Evolutionary conservation across 64 coral and sea anemone genomes (phyloP), one percentile per base, ranked within the genome.

Genomic region (Astreopora myriophthalma): DNA sequence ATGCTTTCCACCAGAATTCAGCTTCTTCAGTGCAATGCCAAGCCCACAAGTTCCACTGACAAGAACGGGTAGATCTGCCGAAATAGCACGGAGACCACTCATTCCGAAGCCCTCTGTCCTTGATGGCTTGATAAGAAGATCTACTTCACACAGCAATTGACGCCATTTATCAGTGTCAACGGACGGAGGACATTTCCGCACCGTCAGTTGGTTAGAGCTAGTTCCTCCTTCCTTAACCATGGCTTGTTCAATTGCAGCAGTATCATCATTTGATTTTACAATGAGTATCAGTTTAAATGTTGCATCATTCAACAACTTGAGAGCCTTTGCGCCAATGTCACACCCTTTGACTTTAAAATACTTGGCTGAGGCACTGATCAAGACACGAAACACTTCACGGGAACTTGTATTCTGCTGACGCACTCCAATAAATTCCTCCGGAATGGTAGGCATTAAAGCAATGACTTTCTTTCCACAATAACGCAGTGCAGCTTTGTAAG

Each of bases 331-430:
- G 12, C 55, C 79, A 83, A 83, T 83, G 58, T 83, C 79, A 25
- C 79, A 64, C 7, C 79, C 79, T 65, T 83, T 83, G 55, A 83
- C 57, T 64, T 64, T 38, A 35, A 83, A 83, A 83, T 83, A 83
- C 79, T 65, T 83, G 9, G 79, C 20, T 36, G 79, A 83, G 8
- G 28, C 55, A 83, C 79, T 83, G 32, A 83, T 22, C 57, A 83
- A 26, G 16, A 83, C 51, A 33, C 57, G 79, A 55, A 83, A 83
- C 28, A 32, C 58, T 80, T 80, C 48, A 39, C 32, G 52, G 34
- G 79, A 22, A 38, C 7, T 11, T 23, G 13, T 33, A n/a, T 3
- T 26, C 6, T 9, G 2, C 52, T 35, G 33, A 38, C 33, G 32
- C 33, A 64, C 79, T 36, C 55, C 33, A 64, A 83, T 52, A 19